Percentiles rank a stretch among this genome's conserved stretches.
Conservation (phyloP, 2,888 invertebrate genomes). For the Eugnorisma glareosa region DNA sequence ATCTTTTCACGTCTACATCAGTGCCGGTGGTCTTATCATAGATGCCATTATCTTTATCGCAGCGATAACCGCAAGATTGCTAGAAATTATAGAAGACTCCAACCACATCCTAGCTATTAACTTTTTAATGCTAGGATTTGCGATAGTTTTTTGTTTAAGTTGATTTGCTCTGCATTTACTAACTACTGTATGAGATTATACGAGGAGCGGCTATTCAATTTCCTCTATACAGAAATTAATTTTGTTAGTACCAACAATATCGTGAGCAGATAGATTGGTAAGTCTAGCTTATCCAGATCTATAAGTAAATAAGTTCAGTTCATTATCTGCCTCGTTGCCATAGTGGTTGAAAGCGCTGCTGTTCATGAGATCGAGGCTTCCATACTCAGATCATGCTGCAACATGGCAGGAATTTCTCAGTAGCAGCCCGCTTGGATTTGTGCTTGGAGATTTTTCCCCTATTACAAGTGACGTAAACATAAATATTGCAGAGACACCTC, state of each 20-base stretch:
- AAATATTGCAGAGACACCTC: neutral
- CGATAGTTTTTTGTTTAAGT: neutral
- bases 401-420: neutral
- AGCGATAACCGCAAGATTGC: slow-evolving; percentile 27
- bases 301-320: neutral
- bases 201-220: neutral
- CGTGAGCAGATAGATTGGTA: too few species aligned
- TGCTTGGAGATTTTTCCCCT: neutral
- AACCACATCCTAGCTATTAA: neutral
- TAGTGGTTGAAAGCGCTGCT: neutral
- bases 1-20: slow-evolving; percentile 44
- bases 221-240: neutral
- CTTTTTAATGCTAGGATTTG: neutral
- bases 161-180: neutral
- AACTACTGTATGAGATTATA: neutral
- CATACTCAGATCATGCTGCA: neutral
- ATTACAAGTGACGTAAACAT: neutral
- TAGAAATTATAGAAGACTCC: slow-evolving; percentile 9
- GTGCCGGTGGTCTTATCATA: slow-evolving; percentile 26
- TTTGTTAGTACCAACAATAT: neutral
- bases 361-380: neutral
- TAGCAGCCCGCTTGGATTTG: neutral
- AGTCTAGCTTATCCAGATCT: neutral
- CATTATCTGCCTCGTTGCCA: neutral
- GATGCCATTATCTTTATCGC: slow-evolving; percentile 20